Base-by-base conservation (phyloP, 1,140 invertebrate genomes). In the Trinorchestia longiramus region DNA sequence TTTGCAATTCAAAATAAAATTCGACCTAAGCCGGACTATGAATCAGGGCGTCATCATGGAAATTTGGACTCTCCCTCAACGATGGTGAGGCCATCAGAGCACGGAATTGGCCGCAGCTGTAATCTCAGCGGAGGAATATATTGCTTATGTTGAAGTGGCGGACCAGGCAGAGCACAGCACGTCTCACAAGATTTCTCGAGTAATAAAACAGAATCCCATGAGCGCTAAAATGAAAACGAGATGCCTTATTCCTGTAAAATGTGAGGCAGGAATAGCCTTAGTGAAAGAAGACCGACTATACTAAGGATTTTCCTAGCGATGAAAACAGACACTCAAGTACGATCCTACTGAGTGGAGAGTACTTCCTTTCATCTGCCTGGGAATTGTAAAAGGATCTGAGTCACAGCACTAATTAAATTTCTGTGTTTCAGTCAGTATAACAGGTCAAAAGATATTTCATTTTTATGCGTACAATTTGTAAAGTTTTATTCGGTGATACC, bases 221-320 rank as follows among this genome's bases (percentile, higher is more conserved):
- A 90, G 88, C 88, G 43, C 88, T 90, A 90, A 90, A 90, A 28
- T 90, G 88, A 90, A 90, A 90, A 90, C 43, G 88, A 90, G 41
- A 42, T 41, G 88, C 43, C 23, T 15, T 90, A 42, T 90, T 11
- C 8, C 11, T 42, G 41, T 3, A 90, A 43, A 90, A 90, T 90
- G 88, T 42, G 88, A 41, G 88, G 88, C 41, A 90, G 36, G 41
- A 90, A 90, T 15, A 28, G 43, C 88, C 62, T 77, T 36, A 1
- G 1, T 23, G 28, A 77, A 28, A 77, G 62, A 77, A 15, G 62
- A 77, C 8, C 6, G 62, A 77, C 1, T 36, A 28, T 36, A 77
- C 62, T 3, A 77, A 23, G 15, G 62, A 28, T 77, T 77, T 53
- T 36, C 41, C 23, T 15, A 90, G 43, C 8, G 15, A 43, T 90